Base-by-base conservation (phyloP, 1,140 invertebrate genomes). In the Paraescarpia echinospica region DNA sequence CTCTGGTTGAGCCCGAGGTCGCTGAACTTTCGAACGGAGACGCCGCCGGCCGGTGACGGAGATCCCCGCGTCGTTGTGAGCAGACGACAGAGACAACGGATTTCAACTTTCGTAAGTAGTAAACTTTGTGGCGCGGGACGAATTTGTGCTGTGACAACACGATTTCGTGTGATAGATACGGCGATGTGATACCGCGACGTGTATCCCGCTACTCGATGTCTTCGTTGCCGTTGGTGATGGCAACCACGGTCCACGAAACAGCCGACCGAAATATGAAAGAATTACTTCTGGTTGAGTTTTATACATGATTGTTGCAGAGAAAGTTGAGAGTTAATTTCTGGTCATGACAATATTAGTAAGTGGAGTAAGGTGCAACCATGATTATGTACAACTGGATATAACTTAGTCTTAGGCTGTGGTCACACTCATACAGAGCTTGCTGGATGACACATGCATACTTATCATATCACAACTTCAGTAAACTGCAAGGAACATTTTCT, bases 91-190 rank as follows among this genome's bases (percentile, higher is more conserved):
- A 6, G 59, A 77, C 59, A 18, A 77, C 59, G 59, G 59, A 77
- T 77, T 77, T 77, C 59, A 77, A 77, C 59, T 77, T 77, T 77
- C 59, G 59, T 77, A 77, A 77, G 59, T 77, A 77, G 27, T 77
- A 6, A 27, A 12, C 22, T 77, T 77, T 77, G 27, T 77, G 22
- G 41, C 59, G 22, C 22, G 22, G 18, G 59, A 77, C 59, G 27
- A 12, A 22, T 31, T 27, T 77, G 22, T 77, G 59, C 22, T 77
- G 14, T 77, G 14, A 77, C 12, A 2, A 18, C 22, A 2, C 22
- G 59, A 27, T 77, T 77, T 77, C 22, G 59, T 77, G 14, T 27
- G 27, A 77, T 77, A 77, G 18, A 27, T 14, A 31, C 59, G 2
- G 12, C 59, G 59, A 22, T 27, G 27, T 27, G 59, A 14, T 77